Percentiles rank a stretch among this genome's conserved stretches.
These are phyloP conservation scores for Lutjanus argentimaculatus DNA, from an alignment of 2,797 vertebrate genomes.

Conservation along the genomic window DNA sequence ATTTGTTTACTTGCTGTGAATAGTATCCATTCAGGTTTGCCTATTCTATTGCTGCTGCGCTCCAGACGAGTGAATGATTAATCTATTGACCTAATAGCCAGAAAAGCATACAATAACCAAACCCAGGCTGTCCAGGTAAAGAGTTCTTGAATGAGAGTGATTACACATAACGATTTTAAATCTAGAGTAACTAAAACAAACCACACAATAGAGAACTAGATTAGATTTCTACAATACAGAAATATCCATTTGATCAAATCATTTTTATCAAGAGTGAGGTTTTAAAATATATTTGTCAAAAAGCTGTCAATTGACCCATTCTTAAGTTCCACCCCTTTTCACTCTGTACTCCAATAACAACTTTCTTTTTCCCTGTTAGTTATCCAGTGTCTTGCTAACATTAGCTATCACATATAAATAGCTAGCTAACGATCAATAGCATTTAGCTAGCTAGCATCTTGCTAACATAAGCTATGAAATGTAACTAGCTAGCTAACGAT, in stretches of 20 bases:
- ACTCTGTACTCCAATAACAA: too few species aligned
- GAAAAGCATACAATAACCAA: constrained; percentile 49
- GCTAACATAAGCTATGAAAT: too few species aligned
- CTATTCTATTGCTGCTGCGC: constrained; percentile 47
- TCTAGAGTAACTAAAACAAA: constrained; percentile 14
- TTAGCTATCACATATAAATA: too few species aligned
- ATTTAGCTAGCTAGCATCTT: too few species aligned
- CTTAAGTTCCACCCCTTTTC: too few species aligned
- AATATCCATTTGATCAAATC: not conserved
- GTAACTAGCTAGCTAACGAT: too few species aligned
- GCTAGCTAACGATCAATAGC: too few species aligned
- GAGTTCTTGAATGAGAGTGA: constrained; percentile 39
- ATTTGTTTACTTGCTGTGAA: constrained; percentile 63
- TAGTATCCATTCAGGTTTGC: constrained; percentile 34
- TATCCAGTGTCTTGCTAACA: too few species aligned
- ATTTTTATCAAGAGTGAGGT: not conserved
- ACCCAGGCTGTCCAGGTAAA: constrained; percentile 21
- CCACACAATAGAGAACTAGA: not conserved
- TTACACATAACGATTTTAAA: constrained; percentile 46
- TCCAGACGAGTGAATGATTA: constrained; percentile 77
- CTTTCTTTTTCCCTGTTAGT: too few species aligned
- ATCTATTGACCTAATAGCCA: constrained; percentile 64
- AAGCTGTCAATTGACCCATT: not conserved
- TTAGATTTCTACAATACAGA: not conserved
- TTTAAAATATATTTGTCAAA: not conserved